Conservation (phyloP, 2,888 invertebrate species). For the Imbricaverruca yamaguchii region DNA sequence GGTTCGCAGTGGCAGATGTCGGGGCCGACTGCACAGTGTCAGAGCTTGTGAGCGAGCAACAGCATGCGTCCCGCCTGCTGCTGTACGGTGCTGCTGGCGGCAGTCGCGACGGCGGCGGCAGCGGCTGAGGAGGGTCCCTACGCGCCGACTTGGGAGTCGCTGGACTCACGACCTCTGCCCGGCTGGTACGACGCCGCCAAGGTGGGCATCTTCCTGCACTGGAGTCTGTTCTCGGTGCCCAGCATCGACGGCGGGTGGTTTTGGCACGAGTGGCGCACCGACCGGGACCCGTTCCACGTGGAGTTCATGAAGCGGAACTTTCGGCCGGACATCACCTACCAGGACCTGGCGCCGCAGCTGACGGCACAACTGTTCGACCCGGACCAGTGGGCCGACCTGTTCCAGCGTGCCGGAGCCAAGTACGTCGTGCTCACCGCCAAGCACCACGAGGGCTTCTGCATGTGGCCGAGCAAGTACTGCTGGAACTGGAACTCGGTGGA, state of each 20-base stretch:
- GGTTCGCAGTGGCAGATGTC: no score
- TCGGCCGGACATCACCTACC: conserved; percentile 74
- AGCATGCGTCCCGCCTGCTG: no score
- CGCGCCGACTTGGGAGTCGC: conserved; percentile 69
- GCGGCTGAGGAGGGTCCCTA: conserved; percentile 43
- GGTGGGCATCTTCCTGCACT: conserved; percentile 86
- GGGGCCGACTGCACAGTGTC: no score
- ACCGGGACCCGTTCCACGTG: not conserved
- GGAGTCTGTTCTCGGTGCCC: conserved; percentile 89
- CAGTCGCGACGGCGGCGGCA: no score
- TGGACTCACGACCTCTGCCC: conserved; percentile 75
- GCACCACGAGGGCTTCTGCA: conserved; percentile 76
- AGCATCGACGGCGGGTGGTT: conserved; percentile 87
- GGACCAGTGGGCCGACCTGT: conserved; percentile 71
- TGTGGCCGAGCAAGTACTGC: conserved; percentile 69
- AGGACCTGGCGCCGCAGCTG: conserved; percentile 67
- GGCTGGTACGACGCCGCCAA: conserved; percentile 84
- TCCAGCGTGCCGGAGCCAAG: conserved; percentile 75
- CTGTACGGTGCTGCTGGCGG: no score
- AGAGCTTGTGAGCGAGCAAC: no score
- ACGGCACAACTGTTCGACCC: conserved; percentile 76
- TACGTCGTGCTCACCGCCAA: conserved; percentile 78
- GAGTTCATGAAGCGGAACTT: conserved; percentile 75
- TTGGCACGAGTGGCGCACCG: conserved; percentile 66
- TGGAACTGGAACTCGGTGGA: conserved; percentile 79